phyloP scores from a whole-genome alignment of 2,888 invertebrate species.

The Sesamia inferens region DNA sequence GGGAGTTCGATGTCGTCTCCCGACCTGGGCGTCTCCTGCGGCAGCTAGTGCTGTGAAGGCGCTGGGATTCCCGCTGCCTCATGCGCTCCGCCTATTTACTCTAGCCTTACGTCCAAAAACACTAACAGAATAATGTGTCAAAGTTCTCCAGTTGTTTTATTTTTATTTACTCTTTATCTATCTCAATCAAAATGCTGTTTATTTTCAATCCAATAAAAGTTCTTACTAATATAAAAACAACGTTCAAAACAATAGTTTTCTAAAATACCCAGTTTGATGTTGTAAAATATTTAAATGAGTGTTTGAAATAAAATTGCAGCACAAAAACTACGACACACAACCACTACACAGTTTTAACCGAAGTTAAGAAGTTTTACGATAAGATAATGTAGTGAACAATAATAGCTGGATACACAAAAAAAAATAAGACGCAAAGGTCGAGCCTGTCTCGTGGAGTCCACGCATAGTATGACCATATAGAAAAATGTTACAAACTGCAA shows the following conservation, averaged over 20 bases:
- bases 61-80: too few species aligned
- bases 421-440: too few species aligned
- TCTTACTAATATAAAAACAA: slow-evolving; percentile 3
- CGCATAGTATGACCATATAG: too few species aligned
- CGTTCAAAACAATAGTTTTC: slow-evolving; percentile 4
- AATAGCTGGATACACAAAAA: too few species aligned
- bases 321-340: slow-evolving; percentile 45
- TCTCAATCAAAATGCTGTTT: not conserved
- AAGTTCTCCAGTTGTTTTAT: not conserved
- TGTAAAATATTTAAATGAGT: slow-evolving; percentile 42
- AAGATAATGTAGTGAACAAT: not conserved
- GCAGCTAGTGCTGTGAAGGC: too few species aligned
- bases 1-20: too few species aligned
- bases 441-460: too few species aligned
- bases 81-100: too few species aligned
- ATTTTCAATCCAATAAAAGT: not conserved
- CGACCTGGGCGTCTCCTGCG: too few species aligned
- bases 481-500: too few species aligned
- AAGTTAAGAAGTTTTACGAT: slow-evolving; percentile 11
- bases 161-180: not conserved
- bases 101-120: not conserved
- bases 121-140: not conserved
- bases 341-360: slow-evolving; percentile 15
- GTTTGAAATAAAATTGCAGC: slow-evolving; percentile 46
- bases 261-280: slow-evolving; percentile 24